Evolutionary conservation across 2,888 invertebrate species (phyloP), one percentile per base, ranked within the genome.

Genomic region (Griposia aprilina): DNA sequence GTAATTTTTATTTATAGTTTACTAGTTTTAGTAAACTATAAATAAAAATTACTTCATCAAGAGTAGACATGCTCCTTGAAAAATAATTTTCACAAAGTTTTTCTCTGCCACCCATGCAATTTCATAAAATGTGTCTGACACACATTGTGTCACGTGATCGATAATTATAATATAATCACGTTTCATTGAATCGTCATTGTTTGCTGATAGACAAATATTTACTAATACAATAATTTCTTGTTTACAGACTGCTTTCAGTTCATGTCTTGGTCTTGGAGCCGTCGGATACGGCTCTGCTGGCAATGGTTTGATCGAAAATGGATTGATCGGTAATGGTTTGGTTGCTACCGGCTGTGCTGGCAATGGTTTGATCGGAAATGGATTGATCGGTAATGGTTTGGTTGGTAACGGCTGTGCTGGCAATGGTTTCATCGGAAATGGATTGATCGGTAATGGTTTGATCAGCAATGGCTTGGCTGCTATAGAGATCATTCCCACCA

Each of bases 401-500:
- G 15, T 59, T 2, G 26, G 26, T 7, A 6, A 59, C 15, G 26
- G 59, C 13, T 2, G 0, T 1, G 11, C 11, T 11, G 30, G 60
- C 2, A 60, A n/a, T n/a, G n/a, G n/a, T n/a, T n/a, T n/a, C n/a
- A n/a, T n/a, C n/a, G n/a, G n/a, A n/a, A n/a, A n/a, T n/a, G n/a
- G n/a, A n/a, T n/a, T n/a, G n/a, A n/a, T n/a, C n/a, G n/a, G n/a
- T n/a, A n/a, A 30, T 10, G 60, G 60, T 20, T 62, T 10, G 20
- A 20, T 36, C 0, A 66, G 74, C 10, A 52, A 75, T 83, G 52
- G 93, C 91, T 50, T 80, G 65, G 50, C 60, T 26, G 52, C 23
- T 60, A 36, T 83, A 0, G 83, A 77, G 26, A 17, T 60, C 57
- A 67, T 76, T 26, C 78, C 88, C 41, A 86, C 91, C 52, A 80